Evolutionary conservation across 1,140 invertebrate genomes (phyloP).

Genomic region (Dinoponera quadriceps): DNA sequence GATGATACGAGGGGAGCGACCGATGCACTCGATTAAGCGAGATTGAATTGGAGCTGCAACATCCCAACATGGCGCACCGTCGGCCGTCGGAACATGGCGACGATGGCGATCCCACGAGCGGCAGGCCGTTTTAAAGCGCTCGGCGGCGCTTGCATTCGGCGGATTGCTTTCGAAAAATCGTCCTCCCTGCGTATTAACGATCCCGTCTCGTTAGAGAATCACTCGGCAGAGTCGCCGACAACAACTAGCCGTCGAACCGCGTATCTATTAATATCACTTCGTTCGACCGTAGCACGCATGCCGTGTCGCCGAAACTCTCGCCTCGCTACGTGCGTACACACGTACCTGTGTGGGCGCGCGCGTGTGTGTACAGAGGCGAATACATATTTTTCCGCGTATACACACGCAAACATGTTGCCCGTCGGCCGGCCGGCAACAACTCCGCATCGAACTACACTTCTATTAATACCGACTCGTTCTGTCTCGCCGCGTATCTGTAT

Average conservation of each 20-base stretch:
- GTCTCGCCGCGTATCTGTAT: background rate
- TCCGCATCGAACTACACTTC: constrained; percentile 70
- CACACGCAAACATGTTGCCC: constrained; percentile 27
- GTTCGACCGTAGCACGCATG: background rate
- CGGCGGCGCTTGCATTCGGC: constrained; percentile 69
- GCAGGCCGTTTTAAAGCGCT: constrained; percentile 65
- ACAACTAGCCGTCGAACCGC: constrained; percentile 56
- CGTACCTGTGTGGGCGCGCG: background rate
- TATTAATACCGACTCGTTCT: constrained; percentile 79
- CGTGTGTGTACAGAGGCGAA: background rate
- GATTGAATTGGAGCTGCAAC: constrained; percentile 24
- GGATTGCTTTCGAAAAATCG: constrained; percentile 81
- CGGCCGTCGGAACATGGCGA: constrained; percentile 82
- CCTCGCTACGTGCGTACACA: background rate
- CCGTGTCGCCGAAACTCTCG: background rate
- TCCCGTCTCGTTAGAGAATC: constrained; percentile 82
- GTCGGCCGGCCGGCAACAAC: constrained; percentile 45
- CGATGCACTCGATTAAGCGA: constrained; percentile 9
- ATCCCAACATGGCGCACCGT: constrained; percentile 73
- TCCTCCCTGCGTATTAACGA: constrained; percentile 80
- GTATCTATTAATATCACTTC: constrained; percentile 80
- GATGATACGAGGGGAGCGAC: background rate
- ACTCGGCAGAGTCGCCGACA: constrained; percentile 75
- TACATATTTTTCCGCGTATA: constrained; percentile 37
- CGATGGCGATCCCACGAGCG: constrained; percentile 67